These are phyloP conservation scores for Momotus momota DNA, from an alignment of 2,797 vertebrate species.

Conservation along the genomic window DNA sequence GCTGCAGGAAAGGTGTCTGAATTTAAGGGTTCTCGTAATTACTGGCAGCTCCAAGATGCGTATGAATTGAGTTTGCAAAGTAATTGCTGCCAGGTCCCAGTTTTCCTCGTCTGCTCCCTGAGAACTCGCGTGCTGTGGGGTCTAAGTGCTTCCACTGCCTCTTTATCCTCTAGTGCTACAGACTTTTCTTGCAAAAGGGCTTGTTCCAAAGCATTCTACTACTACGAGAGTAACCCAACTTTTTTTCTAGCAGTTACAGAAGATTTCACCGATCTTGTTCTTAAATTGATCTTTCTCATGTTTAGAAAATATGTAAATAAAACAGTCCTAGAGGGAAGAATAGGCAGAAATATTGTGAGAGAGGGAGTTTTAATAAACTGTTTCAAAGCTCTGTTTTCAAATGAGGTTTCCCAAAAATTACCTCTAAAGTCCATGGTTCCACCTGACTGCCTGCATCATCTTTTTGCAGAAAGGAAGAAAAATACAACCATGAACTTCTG, in stretches of 20 bases:
- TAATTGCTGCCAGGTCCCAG: neutral
- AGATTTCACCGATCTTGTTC: neutral
- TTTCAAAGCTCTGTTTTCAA: neutral
- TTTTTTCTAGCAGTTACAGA: neutral
- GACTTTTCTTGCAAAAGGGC: neutral
- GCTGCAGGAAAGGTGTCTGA: neutral
- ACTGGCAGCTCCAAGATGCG: neutral
- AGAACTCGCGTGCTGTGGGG: fast-evolving
- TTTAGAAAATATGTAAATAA: neutral
- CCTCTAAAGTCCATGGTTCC: neutral
- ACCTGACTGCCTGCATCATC: neutral
- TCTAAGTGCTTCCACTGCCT: neutral
- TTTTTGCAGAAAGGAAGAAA: neutral
- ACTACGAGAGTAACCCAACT: neutral
- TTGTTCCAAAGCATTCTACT: neutral
- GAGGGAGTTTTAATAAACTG: neutral
- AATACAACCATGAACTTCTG: neutral
- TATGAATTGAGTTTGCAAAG: neutral
- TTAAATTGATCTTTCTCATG: neutral
- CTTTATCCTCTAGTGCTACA: neutral
- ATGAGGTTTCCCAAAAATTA: neutral
- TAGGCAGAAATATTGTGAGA: neutral
- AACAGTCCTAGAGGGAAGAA: neutral
- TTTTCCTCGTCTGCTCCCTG: neutral
- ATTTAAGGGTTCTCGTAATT: neutral